Evolutionary conservation across 2,113 vertebrate genomes (phyloP), one percentile per base, ranked within the genome.

Genomic region (Lagopus muta): DNA sequence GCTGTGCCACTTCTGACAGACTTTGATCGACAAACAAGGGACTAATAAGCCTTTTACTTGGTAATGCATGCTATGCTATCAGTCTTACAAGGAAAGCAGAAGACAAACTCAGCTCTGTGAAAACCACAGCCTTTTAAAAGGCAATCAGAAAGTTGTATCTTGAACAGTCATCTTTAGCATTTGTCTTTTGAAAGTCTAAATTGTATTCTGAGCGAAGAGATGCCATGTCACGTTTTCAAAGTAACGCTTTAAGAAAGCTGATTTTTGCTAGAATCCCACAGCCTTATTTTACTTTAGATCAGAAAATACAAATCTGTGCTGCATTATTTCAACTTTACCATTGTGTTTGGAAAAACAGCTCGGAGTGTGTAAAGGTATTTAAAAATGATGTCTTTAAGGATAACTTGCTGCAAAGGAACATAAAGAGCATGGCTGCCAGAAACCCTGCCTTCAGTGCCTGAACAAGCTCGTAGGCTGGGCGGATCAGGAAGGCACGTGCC

Each of bases 1-100:
- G 34, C 48, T 58, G 4, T 82, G 88, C 92, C 88, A 95, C 43
- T 73, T 93, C 82, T 88, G 79, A 90, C 57, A 38, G 73, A 58
- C 82, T 90, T 79, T 73, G 76, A 90, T 88, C 90, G 71, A 62
- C 30, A 38, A 95, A 88, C 54, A 45, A 34, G 73, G 76, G 62
- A 86, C 13, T 60, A 90, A 5, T 70, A 86, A 70, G 40, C 47
- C 81, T 91, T 94, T 88, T 70, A 84, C 58, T 69, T 77, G 5
- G 19, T 88, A 93, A 78, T 81, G 90, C 89, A 57, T 5, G 54
- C 61, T 55, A 66, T 55, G 30, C 32, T 95, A 88, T 69, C 54
- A 70, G 57, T n/a, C 76, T 85, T 55, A 64, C 28, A 89, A 88
- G 79, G 83, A 92, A 92, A 86, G 75, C 67, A 89, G 34, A 71